Conservation (phyloP, 2,797 vertebrate genomes). For the Carapus acus region DNA sequence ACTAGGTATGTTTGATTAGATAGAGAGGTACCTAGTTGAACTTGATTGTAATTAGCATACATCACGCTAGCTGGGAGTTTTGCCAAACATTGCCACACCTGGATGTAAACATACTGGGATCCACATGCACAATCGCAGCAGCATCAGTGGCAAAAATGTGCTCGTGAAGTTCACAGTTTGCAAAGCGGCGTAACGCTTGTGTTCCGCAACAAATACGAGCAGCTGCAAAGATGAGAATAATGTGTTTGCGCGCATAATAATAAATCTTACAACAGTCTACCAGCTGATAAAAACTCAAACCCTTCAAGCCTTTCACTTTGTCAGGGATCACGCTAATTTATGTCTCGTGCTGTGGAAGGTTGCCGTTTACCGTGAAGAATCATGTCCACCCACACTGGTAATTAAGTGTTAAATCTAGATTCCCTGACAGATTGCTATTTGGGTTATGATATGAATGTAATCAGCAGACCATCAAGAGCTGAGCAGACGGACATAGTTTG, state of each 20-base stretch:
- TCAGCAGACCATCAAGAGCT: slow-evolving; percentile 12
- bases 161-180: slow-evolving; percentile 31
- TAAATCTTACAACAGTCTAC: no score
- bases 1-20: no score
- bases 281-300: no score
- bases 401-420: slow-evolving; percentile 8
- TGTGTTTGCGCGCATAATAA: no score
- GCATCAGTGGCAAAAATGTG: background rate
- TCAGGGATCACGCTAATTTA: no score
- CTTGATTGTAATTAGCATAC: no score
- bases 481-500: slow-evolving; percentile 3
- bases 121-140: slow-evolving; percentile 3
- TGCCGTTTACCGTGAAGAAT: background rate
- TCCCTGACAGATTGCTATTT: slow-evolving; percentile 9
- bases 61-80: no score
- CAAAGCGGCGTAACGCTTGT: background rate
- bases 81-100: slow-evolving; percentile 15
- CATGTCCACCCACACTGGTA: background rate
- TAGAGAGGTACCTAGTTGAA: no score
- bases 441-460: slow-evolving; percentile 9
- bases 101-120: slow-evolving; percentile 17
- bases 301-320: no score
- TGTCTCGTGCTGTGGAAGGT: background rate
- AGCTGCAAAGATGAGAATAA: no score
- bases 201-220: slow-evolving; percentile 8